A percentile compares a stretch with the other conserved stretches of the same genome.
These are phyloP conservation scores for Luscinia megarhynchos DNA, from an alignment of 2,797 vertebrate species.

Conservation along the genomic window DNA sequence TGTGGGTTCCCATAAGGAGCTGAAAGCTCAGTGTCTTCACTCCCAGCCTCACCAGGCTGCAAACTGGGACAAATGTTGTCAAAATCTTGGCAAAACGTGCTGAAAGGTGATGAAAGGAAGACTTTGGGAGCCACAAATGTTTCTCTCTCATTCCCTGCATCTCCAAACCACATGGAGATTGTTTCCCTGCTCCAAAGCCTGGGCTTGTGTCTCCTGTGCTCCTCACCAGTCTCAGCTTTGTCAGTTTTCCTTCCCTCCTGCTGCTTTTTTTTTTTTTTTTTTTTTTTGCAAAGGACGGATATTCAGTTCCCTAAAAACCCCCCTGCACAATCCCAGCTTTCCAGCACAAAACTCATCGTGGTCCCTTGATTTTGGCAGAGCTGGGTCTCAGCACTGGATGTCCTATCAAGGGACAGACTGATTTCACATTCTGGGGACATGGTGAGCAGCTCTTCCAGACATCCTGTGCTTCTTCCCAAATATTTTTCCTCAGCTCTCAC, in stretches of 20 bases:
- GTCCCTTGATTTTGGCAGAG: not conserved
- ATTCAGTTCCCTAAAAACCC: not conserved
- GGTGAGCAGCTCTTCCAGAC: not conserved
- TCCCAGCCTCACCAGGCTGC: not conserved
- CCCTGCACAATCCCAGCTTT: not conserved
- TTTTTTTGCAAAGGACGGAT: not conserved
- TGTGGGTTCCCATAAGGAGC: not conserved
- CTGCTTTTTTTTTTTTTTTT: not conserved
- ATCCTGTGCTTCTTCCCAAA: not conserved
- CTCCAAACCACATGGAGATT: not conserved
- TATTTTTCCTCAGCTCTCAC: not conserved
- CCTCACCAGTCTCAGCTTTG: not conserved
- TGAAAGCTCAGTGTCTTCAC: not conserved
- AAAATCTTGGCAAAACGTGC: not conserved
- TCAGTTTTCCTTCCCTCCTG: not conserved
- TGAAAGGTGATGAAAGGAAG: constrained; percentile 24
- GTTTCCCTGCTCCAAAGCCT: not conserved
- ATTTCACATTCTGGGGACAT: accelerated
- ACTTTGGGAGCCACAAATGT: not conserved
- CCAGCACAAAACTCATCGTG: not conserved
- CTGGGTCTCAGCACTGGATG: accelerated
- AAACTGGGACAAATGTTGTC: not conserved
- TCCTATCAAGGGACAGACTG: not conserved
- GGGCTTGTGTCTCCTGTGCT: accelerated
- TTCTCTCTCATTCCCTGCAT: not conserved